Conservation (phyloP, 2,113 vertebrate genomes). For the Elephas maximus region DNA sequence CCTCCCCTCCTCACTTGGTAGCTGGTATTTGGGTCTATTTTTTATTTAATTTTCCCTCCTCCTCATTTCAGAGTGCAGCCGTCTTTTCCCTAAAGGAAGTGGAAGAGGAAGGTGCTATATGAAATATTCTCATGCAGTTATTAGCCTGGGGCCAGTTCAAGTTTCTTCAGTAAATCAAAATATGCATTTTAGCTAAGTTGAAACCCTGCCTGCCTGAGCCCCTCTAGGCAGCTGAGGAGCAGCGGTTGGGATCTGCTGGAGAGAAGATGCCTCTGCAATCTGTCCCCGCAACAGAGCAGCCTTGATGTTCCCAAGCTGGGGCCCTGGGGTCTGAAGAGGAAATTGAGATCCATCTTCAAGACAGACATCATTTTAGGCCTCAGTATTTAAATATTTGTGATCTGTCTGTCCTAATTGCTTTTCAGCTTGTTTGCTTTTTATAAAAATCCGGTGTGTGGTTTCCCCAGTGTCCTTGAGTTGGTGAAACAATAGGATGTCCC, state of each 20-base stretch:
- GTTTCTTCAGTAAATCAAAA: constrained; percentile 63
- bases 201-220: neutral
- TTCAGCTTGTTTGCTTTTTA: constrained; percentile 65
- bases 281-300: neutral
- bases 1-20: neutral
- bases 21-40: constrained; percentile 49
- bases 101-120: constrained; percentile 41
- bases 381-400: constrained; percentile 6
- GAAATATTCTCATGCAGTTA: constrained; percentile 52
- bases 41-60: constrained; percentile 68
- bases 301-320: neutral
- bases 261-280: neutral
- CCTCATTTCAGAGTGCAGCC: constrained; percentile 39
- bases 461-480: constrained; percentile 72
- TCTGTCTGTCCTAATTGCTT: constrained; percentile 19
- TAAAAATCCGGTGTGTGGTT: constrained; percentile 56
- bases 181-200: neutral
- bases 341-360: neutral
- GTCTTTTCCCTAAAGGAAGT: constrained; percentile 58
- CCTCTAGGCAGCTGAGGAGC: neutral
- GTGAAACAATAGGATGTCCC: neutral
- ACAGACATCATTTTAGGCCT: neutral
- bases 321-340: neutral
- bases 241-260: rapidly evolving
- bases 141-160: constrained; percentile 49